These are phyloP conservation scores for Tetrapedia diversipes DNA, from an alignment of 2,888 invertebrate genomes.

Conservation along the genomic window DNA sequence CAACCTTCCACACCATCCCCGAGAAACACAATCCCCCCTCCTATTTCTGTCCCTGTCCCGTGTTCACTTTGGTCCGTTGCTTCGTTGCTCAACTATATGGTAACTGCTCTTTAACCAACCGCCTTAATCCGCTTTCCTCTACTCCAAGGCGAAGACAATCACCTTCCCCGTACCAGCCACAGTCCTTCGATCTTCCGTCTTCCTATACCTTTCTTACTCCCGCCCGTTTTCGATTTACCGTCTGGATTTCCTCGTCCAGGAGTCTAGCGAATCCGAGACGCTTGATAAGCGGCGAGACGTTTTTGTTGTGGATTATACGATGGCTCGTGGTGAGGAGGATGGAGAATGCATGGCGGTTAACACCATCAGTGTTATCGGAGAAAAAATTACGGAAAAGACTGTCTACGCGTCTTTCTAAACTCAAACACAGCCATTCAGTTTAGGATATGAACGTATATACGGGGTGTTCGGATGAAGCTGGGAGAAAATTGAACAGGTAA, in stretches of 20 bases:
- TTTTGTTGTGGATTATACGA: no score
- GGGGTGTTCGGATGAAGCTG: no score
- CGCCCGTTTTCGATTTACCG: slow-evolving; percentile 27
- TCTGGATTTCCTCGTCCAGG: slow-evolving; percentile 37
- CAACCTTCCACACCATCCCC: slow-evolving; percentile 50
- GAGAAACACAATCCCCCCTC: slow-evolving; percentile 8
- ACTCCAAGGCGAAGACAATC: slow-evolving; percentile 71
- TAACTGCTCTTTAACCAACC: slow-evolving; percentile 78
- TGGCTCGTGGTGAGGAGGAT: no score
- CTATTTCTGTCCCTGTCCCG: not conserved
- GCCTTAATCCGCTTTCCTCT: slow-evolving; percentile 77
- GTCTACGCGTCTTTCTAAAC: no score
- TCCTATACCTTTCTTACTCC: not conserved
- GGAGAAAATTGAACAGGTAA: no score
- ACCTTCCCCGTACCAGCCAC: slow-evolving; percentile 48
- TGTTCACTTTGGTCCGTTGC: slow-evolving; percentile 53
- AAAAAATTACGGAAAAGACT: no score
- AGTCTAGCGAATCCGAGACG: no score
- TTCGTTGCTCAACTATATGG: slow-evolving; percentile 70
- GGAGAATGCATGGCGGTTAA: no score
- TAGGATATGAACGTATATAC: no score
- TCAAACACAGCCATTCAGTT: no score
- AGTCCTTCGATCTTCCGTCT: slow-evolving; percentile 60
- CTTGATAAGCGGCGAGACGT: no score
- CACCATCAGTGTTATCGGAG: no score